phyloP scores from a whole-genome alignment of 2,797 vertebrate species.

The Acanthurus tractus region DNA sequence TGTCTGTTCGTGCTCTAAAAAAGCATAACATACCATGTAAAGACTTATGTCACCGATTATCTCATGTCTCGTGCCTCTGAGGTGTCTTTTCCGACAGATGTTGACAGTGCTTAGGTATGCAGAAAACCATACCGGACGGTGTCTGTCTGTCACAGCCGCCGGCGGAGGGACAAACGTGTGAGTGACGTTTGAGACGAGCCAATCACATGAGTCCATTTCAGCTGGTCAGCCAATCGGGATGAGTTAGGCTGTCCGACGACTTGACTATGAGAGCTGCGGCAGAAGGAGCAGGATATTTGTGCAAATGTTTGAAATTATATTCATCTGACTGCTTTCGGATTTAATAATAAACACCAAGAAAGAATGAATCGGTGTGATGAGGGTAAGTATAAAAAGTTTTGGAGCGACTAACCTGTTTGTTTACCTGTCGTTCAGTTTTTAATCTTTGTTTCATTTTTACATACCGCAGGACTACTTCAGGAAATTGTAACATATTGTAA shows the following conservation, averaged over 20 bases:
- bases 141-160: slow-evolving; percentile 21
- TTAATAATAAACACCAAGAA: not conserved
- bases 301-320: slow-evolving; percentile 34
- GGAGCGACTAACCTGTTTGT: not conserved
- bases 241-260: slow-evolving; percentile 43
- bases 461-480: not conserved
- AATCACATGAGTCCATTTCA: slow-evolving; percentile 57
- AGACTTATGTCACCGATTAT: too few relatives aligned
- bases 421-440: slow-evolving; percentile 5
- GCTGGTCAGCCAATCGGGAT: slow-evolving; percentile 68
- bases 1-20: not conserved
- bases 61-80: not conserved
- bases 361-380: slow-evolving; percentile 5
- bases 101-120: not conserved
- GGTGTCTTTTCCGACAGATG: slow-evolving; percentile 4
- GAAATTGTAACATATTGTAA: not conserved
- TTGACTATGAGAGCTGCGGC: slow-evolving; percentile 73
- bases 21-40: fast-evolving
- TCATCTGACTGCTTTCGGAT: slow-evolving; percentile 1
- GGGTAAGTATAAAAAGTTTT: slow-evolving; percentile 56
- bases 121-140: not conserved
- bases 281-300: slow-evolving; percentile 23
- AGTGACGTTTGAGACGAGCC: slow-evolving; percentile 52
- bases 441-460: slow-evolving; percentile 1
- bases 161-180: slow-evolving; percentile 35